Conservation (phyloP, 2,888 invertebrate genomes). For the Amphipyra berbera region DNA sequence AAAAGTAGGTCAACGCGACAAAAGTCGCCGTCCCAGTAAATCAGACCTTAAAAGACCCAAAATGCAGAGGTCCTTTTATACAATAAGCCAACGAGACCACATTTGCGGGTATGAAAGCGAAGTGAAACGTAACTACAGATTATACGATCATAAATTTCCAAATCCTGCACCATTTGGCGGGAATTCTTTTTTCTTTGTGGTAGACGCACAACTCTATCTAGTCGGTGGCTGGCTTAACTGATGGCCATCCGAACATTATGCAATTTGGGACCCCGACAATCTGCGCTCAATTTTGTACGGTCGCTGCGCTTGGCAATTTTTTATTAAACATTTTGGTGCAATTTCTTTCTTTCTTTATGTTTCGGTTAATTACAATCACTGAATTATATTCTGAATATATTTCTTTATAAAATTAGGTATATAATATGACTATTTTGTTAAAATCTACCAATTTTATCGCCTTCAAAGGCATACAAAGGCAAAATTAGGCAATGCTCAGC, state of each 20-base stretch:
- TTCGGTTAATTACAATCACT: neutral
- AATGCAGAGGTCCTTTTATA: conserved; percentile 66
- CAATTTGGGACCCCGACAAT: conserved; percentile 28
- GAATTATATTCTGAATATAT: neutral
- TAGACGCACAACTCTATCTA: conserved; percentile 34
- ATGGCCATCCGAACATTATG: conserved; percentile 29
- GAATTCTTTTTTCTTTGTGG: conserved; percentile 56
- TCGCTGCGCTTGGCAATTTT: conserved; percentile 11
- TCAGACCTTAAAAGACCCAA: conserved; percentile 66
- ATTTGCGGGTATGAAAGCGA: conserved; percentile 63
- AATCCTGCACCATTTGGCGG: conserved; percentile 62
- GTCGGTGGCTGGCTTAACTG: conserved; percentile 35
- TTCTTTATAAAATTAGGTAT: too few relatives aligned
- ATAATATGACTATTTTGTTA: too few relatives aligned
- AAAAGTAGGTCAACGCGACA: conserved; percentile 70
- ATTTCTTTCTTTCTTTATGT: neutral
- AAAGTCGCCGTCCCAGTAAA: conserved; percentile 65
- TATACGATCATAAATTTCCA: conserved; percentile 71
- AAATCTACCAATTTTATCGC: too few relatives aligned
- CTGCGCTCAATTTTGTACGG: conserved; percentile 24
- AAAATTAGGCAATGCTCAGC: too few relatives aligned
- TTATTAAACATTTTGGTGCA: neutral
- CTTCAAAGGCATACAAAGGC: too few relatives aligned
- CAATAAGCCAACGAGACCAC: conserved; percentile 65
- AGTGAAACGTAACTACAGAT: conserved; percentile 71